phyloP scores from a whole-genome alignment of 1,140 invertebrate species.

The Colletes gigas region DNA sequence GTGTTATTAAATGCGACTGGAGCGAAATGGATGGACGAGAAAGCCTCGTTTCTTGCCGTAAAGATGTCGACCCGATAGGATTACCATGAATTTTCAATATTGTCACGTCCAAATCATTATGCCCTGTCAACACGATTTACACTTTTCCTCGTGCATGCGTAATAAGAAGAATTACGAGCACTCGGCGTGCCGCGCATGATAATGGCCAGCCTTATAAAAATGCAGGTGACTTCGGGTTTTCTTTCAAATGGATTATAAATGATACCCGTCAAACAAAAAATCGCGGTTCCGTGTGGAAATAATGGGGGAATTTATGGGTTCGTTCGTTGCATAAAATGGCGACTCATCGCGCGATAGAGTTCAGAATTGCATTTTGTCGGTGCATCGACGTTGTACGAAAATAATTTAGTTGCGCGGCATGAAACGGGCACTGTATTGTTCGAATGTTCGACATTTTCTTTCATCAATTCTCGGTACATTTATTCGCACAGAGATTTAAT shows the following conservation, averaged over 20 bases:
- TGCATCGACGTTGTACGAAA: not conserved
- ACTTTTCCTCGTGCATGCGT: conserved; percentile 55
- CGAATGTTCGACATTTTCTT: not conserved
- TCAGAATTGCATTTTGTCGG: not conserved
- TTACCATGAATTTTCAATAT: conserved; percentile 59
- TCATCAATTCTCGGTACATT: not conserved
- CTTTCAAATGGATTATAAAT: conserved; percentile 42
- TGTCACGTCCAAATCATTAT: conserved; percentile 67
- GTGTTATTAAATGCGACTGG: not conserved
- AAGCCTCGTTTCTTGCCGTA: conserved; percentile 46
- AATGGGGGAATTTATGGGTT: conserved; percentile 20
- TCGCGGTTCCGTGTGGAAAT: conserved; percentile 15
- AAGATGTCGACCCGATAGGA: conserved; percentile 34
- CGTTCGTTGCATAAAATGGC: not conserved
- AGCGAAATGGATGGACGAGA: not conserved
- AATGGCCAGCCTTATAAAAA: conserved; percentile 25
- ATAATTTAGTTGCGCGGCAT: not conserved
- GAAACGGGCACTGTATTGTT: not conserved
- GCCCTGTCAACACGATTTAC: conserved; percentile 62
- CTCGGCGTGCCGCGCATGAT: conserved; percentile 47
- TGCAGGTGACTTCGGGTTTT: conserved; percentile 34
- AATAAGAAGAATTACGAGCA: conserved; percentile 61
- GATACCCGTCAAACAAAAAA: conserved; percentile 31
- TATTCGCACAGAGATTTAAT: not conserved
- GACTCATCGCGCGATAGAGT: not conserved